These are phyloP conservation scores for Philotrypesis tridentata DNA, from an alignment of 1,140 invertebrate species.

Conservation along the genomic window DNA sequence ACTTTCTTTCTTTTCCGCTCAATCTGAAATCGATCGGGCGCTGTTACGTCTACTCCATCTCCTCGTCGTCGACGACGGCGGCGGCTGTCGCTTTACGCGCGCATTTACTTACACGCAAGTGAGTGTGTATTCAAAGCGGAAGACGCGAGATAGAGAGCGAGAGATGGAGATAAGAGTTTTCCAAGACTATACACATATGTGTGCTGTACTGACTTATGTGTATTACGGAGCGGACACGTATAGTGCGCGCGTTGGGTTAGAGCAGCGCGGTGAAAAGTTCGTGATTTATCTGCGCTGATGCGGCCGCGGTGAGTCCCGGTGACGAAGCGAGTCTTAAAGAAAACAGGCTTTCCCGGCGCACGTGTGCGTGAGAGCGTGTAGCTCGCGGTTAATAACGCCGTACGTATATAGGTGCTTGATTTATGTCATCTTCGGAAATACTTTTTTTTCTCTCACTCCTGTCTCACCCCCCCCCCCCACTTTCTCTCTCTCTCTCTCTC, in stretches of 20 bases:
- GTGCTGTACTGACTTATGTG: too few species aligned
- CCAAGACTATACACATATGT: too few species aligned
- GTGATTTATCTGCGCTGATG: not conserved
- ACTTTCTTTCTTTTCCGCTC: not conserved
- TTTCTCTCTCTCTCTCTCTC: not conserved
- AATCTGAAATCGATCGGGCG: not conserved
- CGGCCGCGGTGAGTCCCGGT: not conserved
- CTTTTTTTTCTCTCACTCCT: not conserved
- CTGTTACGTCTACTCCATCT: not conserved
- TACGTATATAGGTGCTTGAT: not conserved
- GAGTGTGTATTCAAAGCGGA: not conserved
- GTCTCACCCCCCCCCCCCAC: not conserved
- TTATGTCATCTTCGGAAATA: slow-evolving; percentile 20
- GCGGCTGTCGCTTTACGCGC: too few species aligned
- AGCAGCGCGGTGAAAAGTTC: not conserved
- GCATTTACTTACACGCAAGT: not conserved
- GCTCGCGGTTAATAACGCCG: not conserved
- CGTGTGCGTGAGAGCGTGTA: not conserved
- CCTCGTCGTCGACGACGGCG: too few species aligned
- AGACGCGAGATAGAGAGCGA: too few species aligned
- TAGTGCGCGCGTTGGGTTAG: too few species aligned
- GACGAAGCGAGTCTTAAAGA: not conserved
- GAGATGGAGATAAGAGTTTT: too few species aligned
- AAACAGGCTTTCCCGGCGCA: not conserved
- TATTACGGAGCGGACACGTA: too few species aligned